These are phyloP conservation scores for Alloscopus bannaensis DNA, from an alignment of 2,888 invertebrate species.

Conservation along the genomic window DNA sequence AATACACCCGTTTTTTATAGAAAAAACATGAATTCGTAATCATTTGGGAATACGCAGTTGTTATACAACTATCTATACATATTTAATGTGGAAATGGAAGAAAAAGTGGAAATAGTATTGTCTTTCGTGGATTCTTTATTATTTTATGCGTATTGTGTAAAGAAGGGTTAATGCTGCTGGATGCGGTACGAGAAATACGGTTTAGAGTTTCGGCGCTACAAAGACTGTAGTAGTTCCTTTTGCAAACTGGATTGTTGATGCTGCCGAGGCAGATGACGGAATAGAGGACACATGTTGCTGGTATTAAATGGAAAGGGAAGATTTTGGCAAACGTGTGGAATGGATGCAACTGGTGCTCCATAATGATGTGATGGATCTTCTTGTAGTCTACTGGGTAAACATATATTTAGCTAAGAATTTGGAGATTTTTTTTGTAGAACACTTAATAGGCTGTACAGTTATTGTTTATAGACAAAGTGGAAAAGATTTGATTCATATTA, in stretches of 20 bases:
- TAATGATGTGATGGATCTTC: too few species aligned
- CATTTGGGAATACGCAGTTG: conserved; percentile 30
- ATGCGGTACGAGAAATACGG: too few species aligned
- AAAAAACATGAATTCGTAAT: conserved; percentile 32
- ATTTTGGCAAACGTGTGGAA: conserved; percentile 2
- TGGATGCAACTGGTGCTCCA: conserved; percentile 41
- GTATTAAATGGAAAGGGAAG: neutral
- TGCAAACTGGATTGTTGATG: neutral
- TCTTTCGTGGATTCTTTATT: neutral
- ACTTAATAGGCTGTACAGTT: too few species aligned
- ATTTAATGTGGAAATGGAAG: neutral
- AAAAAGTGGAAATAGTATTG: neutral
- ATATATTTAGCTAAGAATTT: too few species aligned
- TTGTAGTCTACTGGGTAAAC: too few species aligned
- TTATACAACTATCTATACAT: neutral
- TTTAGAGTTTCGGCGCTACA: neutral
- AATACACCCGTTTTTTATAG: too few species aligned
- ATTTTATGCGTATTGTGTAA: neutral
- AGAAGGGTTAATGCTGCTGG: too few species aligned
- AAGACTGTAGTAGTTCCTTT: neutral
- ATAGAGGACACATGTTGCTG: conserved; percentile 19
- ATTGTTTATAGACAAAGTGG: too few species aligned
- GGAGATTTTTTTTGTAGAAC: too few species aligned
- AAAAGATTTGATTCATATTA: too few species aligned
- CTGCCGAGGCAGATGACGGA: neutral